These are phyloP conservation scores for Lampropteryx suffumata DNA, from an alignment of 2,888 invertebrate genomes.

Conservation along the genomic window DNA sequence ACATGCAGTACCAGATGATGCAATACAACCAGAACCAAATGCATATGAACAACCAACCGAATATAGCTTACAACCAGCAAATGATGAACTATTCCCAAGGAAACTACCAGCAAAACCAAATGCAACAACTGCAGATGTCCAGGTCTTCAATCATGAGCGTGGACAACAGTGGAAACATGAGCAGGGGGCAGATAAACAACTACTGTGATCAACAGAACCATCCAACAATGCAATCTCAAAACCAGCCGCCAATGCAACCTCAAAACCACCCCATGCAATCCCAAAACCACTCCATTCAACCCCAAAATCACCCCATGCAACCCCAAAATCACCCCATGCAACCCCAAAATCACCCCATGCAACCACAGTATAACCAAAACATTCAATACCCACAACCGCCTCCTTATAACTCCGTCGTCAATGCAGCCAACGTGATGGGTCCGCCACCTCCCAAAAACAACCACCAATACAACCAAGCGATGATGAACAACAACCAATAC, in stretches of 20 bases:
- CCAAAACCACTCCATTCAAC: no score
- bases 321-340: slow-evolving; percentile 56
- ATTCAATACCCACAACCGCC: slow-evolving; percentile 72
- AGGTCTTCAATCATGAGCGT: slow-evolving; percentile 77
- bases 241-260: slow-evolving; percentile 52
- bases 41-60: slow-evolving; percentile 58
- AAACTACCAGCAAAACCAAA: slow-evolving; percentile 63
- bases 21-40: slow-evolving; percentile 67
- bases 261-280: slow-evolving; percentile 55
- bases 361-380: slow-evolving; percentile 65
- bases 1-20: slow-evolving; percentile 69
- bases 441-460: slow-evolving; percentile 77
- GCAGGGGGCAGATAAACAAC: slow-evolving; percentile 64
- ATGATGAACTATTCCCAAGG: slow-evolving; percentile 62
- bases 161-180: slow-evolving; percentile 72
- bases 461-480: slow-evolving; percentile 74
- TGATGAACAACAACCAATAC: slow-evolving; percentile 78
- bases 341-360: slow-evolving; percentile 54
- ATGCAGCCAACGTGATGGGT: slow-evolving; percentile 72
- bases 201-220: slow-evolving; percentile 66
- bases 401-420: slow-evolving; percentile 69
- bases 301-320: no score
- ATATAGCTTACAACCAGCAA: slow-evolving; percentile 61
- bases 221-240: slow-evolving; percentile 48
- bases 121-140: slow-evolving; percentile 72